A percentile compares a stretch with the other conserved stretches of the same genome.
phyloP scores from a whole-genome alignment of 1,140 invertebrate species.

The Megalopta genalis region DNA sequence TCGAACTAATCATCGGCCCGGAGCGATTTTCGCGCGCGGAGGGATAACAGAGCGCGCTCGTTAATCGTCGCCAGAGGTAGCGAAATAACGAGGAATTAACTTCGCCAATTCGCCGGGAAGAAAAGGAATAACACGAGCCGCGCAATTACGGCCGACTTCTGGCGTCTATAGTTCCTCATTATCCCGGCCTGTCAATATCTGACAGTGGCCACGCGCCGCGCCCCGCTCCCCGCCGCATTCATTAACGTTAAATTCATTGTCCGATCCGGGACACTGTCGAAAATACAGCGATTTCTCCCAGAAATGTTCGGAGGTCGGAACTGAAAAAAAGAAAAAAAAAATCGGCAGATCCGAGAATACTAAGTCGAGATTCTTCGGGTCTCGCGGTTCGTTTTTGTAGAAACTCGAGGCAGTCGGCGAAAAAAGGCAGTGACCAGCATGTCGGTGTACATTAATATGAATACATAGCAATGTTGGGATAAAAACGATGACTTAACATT shows the following conservation, averaged over 20 bases:
- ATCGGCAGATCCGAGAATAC: too few species aligned
- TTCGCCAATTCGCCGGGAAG: conserved; percentile 36
- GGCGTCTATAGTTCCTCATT: conserved; percentile 42
- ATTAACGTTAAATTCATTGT: neutral
- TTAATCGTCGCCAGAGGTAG: conserved; percentile 60
- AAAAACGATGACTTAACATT: too few species aligned
- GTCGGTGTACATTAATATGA: too few species aligned
- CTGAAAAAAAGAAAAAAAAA: too few species aligned
- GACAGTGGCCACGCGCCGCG: neutral
- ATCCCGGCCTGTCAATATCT: conserved; percentile 35
- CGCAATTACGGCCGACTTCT: conserved; percentile 42
- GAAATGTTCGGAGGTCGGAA: too few species aligned
- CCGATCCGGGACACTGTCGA: too few species aligned
- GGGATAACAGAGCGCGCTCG: conserved; percentile 14
- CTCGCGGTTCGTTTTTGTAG: too few species aligned
- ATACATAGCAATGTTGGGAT: too few species aligned
- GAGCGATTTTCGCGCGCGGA: conserved; percentile 37
- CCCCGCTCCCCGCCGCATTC: neutral
- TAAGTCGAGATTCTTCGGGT: too few species aligned
- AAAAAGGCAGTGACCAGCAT: too few species aligned
- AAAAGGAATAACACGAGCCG: conserved; percentile 46
- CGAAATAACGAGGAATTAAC: conserved; percentile 65
- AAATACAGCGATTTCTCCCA: too few species aligned
- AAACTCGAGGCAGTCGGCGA: too few species aligned
- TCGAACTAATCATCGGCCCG: conserved; percentile 40